These are phyloP conservation scores for Habrosyne pyritoides DNA, from an alignment of 2,888 invertebrate species.

Conservation along the genomic window DNA sequence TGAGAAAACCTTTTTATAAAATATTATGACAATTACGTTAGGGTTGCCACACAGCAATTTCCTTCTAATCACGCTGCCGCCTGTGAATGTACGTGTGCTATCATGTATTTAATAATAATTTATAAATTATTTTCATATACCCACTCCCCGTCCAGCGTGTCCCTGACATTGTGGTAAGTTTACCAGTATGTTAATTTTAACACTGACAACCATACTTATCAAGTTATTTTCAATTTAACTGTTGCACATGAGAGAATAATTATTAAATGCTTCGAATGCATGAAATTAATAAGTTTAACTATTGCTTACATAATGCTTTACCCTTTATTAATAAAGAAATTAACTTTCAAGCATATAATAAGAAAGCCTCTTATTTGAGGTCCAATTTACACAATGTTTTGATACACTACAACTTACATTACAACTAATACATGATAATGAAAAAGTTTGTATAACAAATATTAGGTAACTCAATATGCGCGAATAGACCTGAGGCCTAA, in stretches of 20 bases:
- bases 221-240: not conserved
- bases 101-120: constrained; percentile 24
- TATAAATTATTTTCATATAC: constrained; percentile 61
- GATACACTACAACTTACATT: too few species aligned
- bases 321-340: too few species aligned
- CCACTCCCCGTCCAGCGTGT: constrained; percentile 66
- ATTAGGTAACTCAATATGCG: too few species aligned
- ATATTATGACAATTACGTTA: not conserved
- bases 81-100: constrained; percentile 11
- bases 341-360: too few species aligned
- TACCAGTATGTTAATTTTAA: constrained; percentile 20
- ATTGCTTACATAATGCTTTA: too few species aligned
- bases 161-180: constrained; percentile 64
- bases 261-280: not conserved
- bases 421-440: too few species aligned
- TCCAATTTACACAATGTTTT: too few species aligned
- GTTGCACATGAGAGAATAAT: not conserved
- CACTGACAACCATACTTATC: not conserved
- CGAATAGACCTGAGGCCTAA: too few species aligned
- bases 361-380: too few species aligned
- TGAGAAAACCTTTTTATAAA: too few species aligned
- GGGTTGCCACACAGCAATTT: not conserved
- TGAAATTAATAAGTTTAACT: not conserved
- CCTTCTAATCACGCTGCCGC: constrained; percentile 7
- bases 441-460: too few species aligned